Conservation (phyloP, 2,888 invertebrate genomes). For the Pachydiplax longipennis region DNA sequence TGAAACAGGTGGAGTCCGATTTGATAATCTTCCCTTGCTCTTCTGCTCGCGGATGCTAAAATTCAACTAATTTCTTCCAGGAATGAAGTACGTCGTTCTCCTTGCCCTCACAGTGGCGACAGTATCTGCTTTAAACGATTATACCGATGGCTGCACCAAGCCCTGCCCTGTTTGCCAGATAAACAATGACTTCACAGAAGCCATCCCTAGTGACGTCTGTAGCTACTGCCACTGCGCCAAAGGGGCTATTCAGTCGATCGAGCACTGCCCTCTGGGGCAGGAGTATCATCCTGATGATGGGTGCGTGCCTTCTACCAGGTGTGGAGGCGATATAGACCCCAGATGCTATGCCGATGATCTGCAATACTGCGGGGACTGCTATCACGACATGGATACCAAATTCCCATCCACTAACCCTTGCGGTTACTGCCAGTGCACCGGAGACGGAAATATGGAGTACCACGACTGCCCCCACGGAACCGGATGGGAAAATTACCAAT, state of each 20-base stretch:
- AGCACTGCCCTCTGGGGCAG: not conserved
- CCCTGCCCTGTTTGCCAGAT: no score
- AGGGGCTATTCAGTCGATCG: not conserved
- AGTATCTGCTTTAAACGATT: no score
- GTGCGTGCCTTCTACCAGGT: not conserved
- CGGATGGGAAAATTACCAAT: not conserved
- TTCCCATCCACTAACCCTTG: not conserved
- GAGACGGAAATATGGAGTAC: not conserved
- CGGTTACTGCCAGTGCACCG: not conserved
- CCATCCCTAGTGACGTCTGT: not conserved
- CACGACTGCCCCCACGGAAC: not conserved
- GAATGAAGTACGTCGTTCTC: no score
- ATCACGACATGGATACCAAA: not conserved
- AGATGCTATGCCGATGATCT: not conserved
- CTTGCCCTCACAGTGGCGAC: no score
- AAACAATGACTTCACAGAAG: rapidly evolving
- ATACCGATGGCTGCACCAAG: no score
- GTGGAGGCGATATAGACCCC: not conserved
- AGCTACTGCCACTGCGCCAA: not conserved
- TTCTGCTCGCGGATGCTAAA: no score
- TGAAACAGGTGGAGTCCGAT: no score
- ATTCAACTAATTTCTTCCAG: no score
- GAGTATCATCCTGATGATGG: not conserved
- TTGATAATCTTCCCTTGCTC: no score
- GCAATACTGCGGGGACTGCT: not conserved